Evolutionary conservation across 2,797 vertebrate genomes (phyloP).

Genomic region (Sebastes matsubarae): DNA sequence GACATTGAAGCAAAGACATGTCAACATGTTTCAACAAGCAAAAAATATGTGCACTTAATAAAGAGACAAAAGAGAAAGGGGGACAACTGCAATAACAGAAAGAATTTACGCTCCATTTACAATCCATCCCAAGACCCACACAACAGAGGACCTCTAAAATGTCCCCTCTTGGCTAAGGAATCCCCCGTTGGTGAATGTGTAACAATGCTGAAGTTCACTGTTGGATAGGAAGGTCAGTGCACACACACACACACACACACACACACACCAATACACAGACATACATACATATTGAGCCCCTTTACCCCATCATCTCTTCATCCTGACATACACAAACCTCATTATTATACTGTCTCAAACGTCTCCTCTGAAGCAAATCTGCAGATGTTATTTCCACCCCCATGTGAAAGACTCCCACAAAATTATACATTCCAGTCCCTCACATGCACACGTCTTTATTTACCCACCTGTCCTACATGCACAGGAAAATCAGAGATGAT

Average conservation of each 20-base stretch:
- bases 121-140: neutral
- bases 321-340: neutral
- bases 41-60: neutral
- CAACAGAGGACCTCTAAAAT: no score
- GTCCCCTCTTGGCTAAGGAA: no score
- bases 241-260: neutral
- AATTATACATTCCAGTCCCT: constrained; percentile 12
- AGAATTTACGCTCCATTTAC: no score
- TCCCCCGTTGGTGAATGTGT: no score
- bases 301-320: neutral
- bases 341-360: neutral
- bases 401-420: neutral
- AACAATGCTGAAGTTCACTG: no score
- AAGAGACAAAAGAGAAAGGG: neutral
- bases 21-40: neutral
- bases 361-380: neutral
- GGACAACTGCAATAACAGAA: neutral
- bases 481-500: neutral
- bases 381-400: constrained; percentile 22
- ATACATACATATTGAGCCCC: neutral
- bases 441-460: neutral
- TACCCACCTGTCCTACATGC: constrained; percentile 11
- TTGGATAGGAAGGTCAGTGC: no score
- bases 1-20: neutral
- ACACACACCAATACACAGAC: neutral